These are phyloP conservation scores for Urechis unicinctus DNA, from an alignment of 2,888 invertebrate species.

Conservation along the genomic window DNA sequence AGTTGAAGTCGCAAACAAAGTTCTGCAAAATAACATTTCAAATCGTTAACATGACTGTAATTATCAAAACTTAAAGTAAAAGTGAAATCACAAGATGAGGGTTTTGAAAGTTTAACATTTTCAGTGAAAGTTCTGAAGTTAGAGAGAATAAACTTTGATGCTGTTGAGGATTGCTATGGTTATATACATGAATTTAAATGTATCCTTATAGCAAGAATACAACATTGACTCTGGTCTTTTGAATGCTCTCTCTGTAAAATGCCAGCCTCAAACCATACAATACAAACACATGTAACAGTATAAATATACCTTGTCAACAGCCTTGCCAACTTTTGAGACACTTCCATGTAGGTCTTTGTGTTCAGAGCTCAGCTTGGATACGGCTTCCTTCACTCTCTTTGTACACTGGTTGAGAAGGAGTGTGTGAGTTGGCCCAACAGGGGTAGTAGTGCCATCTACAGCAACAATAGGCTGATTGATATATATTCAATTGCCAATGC, in stretches of 20 bases:
- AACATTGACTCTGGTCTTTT: too few species aligned
- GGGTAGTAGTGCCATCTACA: slow-evolving; percentile 8
- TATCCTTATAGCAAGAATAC: too few species aligned
- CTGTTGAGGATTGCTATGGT: background rate
- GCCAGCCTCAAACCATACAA: too few species aligned
- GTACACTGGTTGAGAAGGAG: slow-evolving; percentile 67
- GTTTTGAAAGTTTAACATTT: background rate
- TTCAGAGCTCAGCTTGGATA: slow-evolving; percentile 60
- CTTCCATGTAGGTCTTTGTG: slow-evolving; percentile 73
- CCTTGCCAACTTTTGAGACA: slow-evolving; percentile 89
- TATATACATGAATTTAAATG: background rate
- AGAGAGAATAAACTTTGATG: background rate
- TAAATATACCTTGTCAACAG: slow-evolving; percentile 70
- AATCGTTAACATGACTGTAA: too few species aligned
- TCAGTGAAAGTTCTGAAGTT: background rate
- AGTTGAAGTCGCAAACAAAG: slow-evolving; percentile 84
- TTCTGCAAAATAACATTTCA: too few species aligned
- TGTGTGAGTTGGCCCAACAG: slow-evolving; percentile 64
- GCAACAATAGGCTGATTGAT: too few species aligned
- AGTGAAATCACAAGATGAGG: background rate
- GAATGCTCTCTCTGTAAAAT: too few species aligned
- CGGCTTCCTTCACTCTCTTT: slow-evolving; percentile 72
- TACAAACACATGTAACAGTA: slow-evolving; percentile 1
- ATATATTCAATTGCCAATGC: too few species aligned
- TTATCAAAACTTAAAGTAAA: too few species aligned